A percentile compares a stretch with the other conserved stretches of the same genome.
Evolutionary conservation across 2,113 vertebrate species (phyloP).

Genomic region (Anguilla japonica): DNA sequence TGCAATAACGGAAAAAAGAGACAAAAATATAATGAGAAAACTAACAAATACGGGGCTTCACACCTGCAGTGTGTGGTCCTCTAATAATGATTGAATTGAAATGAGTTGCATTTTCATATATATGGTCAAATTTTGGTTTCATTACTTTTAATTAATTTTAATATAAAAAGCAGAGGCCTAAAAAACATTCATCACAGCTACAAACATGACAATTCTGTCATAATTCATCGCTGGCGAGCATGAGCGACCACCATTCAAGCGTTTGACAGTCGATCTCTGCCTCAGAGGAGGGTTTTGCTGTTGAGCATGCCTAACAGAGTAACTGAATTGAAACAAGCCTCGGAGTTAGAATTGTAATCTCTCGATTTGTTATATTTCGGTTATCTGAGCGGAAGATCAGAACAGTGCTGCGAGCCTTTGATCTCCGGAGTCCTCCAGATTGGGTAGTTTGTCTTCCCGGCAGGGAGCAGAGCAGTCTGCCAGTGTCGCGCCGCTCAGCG

Average conservation of each 20-base stretch:
- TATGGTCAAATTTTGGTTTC: background rate
- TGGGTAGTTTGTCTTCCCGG: slow-evolving; percentile 3
- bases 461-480: background rate
- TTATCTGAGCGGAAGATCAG: slow-evolving; percentile 5
- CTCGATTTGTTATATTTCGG: background rate
- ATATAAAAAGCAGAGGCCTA: background rate
- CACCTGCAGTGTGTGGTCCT: no score
- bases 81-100: no score
- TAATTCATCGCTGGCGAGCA: background rate
- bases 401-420: background rate
- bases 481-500: background rate
- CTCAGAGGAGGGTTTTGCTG: background rate
- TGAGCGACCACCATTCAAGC: background rate
- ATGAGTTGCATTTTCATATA: background rate
- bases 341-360: background rate
- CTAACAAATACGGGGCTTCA: no score
- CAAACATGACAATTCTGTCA: no score
- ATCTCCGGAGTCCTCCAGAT: slow-evolving; percentile 5
- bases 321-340: background rate
- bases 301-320: background rate
- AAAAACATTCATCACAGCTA: no score
- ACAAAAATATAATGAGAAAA: no score
- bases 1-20: no score
- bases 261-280: background rate
- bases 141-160: background rate